phyloP scores from a whole-genome alignment of 2,888 invertebrate genomes.

The Galerucella nymphaeae region DNA sequence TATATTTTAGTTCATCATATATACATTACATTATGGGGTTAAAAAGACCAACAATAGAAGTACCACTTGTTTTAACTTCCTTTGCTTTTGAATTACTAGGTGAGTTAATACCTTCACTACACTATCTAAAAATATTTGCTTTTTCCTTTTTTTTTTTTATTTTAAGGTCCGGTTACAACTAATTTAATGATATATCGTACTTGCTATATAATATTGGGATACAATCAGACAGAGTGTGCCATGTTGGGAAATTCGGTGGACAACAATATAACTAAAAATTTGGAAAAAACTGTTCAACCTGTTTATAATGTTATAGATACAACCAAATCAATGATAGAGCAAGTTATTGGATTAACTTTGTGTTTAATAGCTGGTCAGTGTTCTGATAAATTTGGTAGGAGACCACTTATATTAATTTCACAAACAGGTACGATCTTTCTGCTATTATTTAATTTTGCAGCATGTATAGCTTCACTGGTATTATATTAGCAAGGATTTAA shows the following conservation, averaged over 20 bases:
- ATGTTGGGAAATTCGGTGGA: conserved; percentile 68
- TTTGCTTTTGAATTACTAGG: conserved; percentile 26
- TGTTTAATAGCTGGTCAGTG: conserved; percentile 83
- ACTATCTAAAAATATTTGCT: background rate
- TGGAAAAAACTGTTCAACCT: conserved; percentile 73
- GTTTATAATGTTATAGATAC: conserved; percentile 74
- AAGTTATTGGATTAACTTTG: conserved; percentile 74
- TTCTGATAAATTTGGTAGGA: conserved; percentile 83
- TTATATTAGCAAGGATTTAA: too few species aligned
- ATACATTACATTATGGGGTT: conserved; percentile 15
- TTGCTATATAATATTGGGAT: conserved; percentile 71
- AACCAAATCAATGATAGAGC: conserved; percentile 72
- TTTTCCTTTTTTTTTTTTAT: background rate
- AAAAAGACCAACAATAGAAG: conserved; percentile 20
- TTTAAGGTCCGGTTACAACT: conserved; percentile 25
- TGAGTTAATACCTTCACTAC: conserved; percentile 5
- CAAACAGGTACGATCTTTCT: conserved; percentile 56
- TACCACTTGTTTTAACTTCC: conserved; percentile 17
- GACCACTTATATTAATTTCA: conserved; percentile 75
- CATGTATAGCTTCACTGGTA: too few species aligned
- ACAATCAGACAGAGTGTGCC: conserved; percentile 71
- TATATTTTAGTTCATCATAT: conserved; percentile 8
- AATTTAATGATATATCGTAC: conserved; percentile 78
- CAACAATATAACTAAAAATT: conserved; percentile 65
- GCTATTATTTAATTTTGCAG: too few species aligned